phyloP scores from a whole-genome alignment of 2,888 invertebrate species.

The Anorthoa munda region DNA sequence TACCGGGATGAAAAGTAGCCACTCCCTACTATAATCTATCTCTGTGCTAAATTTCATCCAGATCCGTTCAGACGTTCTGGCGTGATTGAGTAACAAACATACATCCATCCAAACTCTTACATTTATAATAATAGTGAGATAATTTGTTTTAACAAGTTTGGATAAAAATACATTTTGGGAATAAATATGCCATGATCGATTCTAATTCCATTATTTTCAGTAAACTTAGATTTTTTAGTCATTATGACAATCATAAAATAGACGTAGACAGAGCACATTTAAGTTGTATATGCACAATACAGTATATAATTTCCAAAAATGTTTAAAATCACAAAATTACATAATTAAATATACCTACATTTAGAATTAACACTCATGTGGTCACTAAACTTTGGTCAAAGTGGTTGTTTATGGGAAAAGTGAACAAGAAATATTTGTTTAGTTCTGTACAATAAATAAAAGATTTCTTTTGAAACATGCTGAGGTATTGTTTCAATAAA shows the following conservation, averaged over 20 bases:
- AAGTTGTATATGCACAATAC: neutral
- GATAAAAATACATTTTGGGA: neutral
- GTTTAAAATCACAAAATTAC: constrained; percentile 6
- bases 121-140: no score
- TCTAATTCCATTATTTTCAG: constrained; percentile 2
- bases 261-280: neutral
- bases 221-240: neutral
- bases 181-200: neutral
- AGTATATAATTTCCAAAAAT: neutral
- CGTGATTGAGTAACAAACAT: no score
- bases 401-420: constrained; percentile 51
- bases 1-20: no score
- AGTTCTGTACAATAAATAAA: constrained; percentile 68
- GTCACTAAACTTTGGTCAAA: constrained; percentile 3
- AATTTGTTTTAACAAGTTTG: neutral
- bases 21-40: no score
- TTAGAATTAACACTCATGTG: constrained; percentile 15
- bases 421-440: constrained; percentile 47
- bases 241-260: neutral
- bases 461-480: constrained; percentile 59
- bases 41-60: no score
- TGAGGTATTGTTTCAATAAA: constrained; percentile 82
- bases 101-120: no score
- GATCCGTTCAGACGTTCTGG: no score
- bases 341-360: neutral